phyloP scores from a whole-genome alignment of 2,113 vertebrate species.

The Pelobates fuscus region DNA sequence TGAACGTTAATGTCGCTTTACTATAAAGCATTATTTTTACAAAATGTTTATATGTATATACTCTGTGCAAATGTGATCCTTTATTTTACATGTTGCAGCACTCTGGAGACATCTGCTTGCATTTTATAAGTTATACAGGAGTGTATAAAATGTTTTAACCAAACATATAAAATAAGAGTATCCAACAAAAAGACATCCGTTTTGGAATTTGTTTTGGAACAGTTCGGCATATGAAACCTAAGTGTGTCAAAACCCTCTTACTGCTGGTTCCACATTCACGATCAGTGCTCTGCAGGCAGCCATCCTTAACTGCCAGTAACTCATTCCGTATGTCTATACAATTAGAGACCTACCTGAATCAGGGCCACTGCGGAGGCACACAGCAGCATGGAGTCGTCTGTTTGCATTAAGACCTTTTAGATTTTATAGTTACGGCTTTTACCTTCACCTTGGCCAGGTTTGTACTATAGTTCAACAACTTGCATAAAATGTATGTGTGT shows the following conservation, averaged over 20 bases:
- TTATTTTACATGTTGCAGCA: conserved; percentile 21
- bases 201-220: conserved; percentile 48
- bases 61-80: conserved; percentile 31
- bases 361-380: background rate
- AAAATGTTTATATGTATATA: conserved; percentile 26
- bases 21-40: conserved; percentile 3
- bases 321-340: conserved; percentile 25
- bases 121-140: conserved; percentile 48
- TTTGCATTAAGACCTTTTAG: background rate
- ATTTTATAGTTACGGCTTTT: too few species aligned
- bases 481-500: too few species aligned
- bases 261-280: conserved; percentile 25
- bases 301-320: conserved; percentile 1
- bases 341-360: background rate
- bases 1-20: background rate
- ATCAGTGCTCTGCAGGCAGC: conserved; percentile 20
- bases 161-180: conserved; percentile 49
- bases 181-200: conserved; percentile 47
- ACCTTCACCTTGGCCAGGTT: too few species aligned
- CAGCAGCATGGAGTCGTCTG: background rate
- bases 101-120: conserved; percentile 44
- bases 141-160: conserved; percentile 48
- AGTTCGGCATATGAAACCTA: conserved; percentile 43
- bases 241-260: conserved; percentile 29
- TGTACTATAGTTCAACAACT: too few species aligned